Evolutionary conservation across 2,113 vertebrate species (phyloP), one percentile per base, ranked within the genome.

Genomic region (Suncus etruscus): DNA sequence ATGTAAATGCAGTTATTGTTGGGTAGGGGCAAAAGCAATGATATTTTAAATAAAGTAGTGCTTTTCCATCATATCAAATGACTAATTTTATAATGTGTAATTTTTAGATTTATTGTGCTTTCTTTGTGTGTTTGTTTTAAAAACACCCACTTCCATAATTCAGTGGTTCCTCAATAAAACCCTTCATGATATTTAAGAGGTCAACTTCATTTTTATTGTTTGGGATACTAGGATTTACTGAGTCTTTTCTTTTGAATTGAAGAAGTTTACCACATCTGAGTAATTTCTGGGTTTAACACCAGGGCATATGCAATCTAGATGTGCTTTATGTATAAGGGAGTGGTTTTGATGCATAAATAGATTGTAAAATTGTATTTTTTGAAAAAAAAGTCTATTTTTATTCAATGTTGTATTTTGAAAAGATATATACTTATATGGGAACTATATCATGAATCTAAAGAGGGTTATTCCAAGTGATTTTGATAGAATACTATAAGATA

Each of bases 371-470:
- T 77, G 31, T 29, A 27, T 50, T 89, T 63, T 89, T 11, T 75
- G 25, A 32, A 66, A 92, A 89, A 82, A 83, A 31, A 82, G 24
- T 84, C 6, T 20, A 80, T 74, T 83, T 90, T 85, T 54, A 72
- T 82, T 83, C 29, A 86, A 90, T 86, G 50, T 32, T 27, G 12
- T 76, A 81, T 27, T 83, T 81, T 54, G 72, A 88, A 81, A 75
- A 75, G n/a, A 51, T 5, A 80, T 76, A 91, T 73, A 83, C 65
- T 39, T 22, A 61, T 65, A n/a, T 80, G 29, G 73, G 70, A 51
- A 85, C 15, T n/a, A 20, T 15, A 18, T 65, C 24, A 70, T 48
- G 16, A 54, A 77, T 78, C 15, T 31, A 91, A 90, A 85, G 51
- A 83, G 48, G 47, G 47, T 25, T 20, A 6, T 61, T 83, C 27